Percentiles rank a stretch among this genome's conserved stretches.
phyloP scores from a whole-genome alignment of 1,140 invertebrate genomes.

The Protaetia brevitarsis region DNA sequence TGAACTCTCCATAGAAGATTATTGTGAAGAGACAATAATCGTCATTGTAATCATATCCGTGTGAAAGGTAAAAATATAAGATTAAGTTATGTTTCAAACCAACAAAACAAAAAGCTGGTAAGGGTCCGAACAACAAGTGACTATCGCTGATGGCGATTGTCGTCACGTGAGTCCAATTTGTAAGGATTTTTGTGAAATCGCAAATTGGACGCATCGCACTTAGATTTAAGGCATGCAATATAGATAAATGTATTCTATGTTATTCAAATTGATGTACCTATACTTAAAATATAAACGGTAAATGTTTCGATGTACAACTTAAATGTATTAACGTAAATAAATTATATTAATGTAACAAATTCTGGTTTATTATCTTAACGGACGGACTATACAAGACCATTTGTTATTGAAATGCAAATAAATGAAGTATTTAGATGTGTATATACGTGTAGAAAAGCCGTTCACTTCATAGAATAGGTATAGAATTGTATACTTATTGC shows the following conservation, averaged over 20 bases:
- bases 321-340: slow-evolving; percentile 7
- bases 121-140: slow-evolving; percentile 50
- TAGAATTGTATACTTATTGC: too few relatives aligned
- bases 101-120: slow-evolving; percentile 47
- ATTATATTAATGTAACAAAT: background rate
- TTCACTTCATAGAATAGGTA: too few relatives aligned
- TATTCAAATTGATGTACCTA: slow-evolving; percentile 1
- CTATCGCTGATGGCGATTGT: slow-evolving; percentile 13
- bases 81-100: slow-evolving; percentile 30
- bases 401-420: too few relatives aligned
- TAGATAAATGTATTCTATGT: slow-evolving; percentile 1
- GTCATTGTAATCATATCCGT: slow-evolving; percentile 39
- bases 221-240: slow-evolving; percentile 6
- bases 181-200: background rate
- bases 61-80: slow-evolving; percentile 11
- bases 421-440: too few relatives aligned
- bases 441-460: too few relatives aligned
- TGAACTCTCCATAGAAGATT: slow-evolving; percentile 45
- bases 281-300: too few relatives aligned
- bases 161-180: slow-evolving; percentile 4
- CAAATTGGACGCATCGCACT: slow-evolving; percentile 4
- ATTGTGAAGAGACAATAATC: slow-evolving; percentile 54
- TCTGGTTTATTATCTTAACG: too few relatives aligned
- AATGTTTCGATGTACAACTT: slow-evolving; percentile 15
- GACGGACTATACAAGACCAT: too few relatives aligned